phyloP scores from a whole-genome alignment of 1,140 invertebrate genomes.

The Chironomus striatipennis region DNA sequence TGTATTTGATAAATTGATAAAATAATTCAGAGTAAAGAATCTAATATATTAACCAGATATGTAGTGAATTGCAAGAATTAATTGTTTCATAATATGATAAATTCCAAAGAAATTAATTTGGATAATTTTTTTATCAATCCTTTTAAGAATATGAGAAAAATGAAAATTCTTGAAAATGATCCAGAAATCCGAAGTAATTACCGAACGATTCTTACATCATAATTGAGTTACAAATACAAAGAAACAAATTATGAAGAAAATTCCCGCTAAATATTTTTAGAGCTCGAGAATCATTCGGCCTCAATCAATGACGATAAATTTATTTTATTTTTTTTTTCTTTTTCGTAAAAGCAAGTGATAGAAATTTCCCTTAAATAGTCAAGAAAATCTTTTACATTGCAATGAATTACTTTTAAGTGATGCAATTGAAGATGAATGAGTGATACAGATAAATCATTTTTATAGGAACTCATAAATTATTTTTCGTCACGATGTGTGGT shows the following conservation, averaged over 20 bases:
- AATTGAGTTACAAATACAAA: neutral
- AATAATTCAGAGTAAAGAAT: too few relatives aligned
- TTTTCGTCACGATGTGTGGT: too few relatives aligned
- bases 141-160: neutral
- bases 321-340: neutral
- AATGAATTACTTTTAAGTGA: neutral
- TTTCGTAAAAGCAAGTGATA: neutral
- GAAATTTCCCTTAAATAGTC: slow-evolving; percentile 11
- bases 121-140: too few relatives aligned
- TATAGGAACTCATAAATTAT: too few relatives aligned
- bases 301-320: neutral
- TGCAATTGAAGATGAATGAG: too few relatives aligned
- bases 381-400: neutral
- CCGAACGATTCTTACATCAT: neutral
- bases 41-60: too few relatives aligned
- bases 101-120: too few relatives aligned
- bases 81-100: too few relatives aligned
- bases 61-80: too few relatives aligned
- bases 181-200: neutral
- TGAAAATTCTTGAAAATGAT: slow-evolving; percentile 4
- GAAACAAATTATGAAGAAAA: neutral
- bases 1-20: too few relatives aligned
- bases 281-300: neutral
- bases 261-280: slow-evolving; percentile 12
- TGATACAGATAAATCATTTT: too few relatives aligned